Evolutionary conservation across 2,113 vertebrate species (phyloP).

Genomic region (Ciconia maguari): DNA sequence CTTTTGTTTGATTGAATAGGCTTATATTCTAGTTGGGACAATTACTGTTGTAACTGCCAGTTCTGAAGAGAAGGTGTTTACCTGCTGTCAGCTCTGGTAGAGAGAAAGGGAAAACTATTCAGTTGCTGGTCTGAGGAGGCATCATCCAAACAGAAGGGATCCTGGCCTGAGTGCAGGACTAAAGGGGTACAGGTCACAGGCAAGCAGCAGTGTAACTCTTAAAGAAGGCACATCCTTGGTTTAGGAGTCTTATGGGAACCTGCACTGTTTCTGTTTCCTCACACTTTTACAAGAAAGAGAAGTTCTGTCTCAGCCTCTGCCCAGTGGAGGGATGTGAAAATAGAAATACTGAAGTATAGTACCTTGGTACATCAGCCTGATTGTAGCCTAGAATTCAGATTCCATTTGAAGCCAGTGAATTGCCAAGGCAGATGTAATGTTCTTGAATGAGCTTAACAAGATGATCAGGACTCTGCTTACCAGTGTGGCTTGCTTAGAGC

Average conservation of each 20-base stretch:
- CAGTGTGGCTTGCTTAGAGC: slow-evolving; percentile 13
- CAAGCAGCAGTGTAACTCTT: background rate
- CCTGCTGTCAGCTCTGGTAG: background rate
- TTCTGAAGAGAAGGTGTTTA: background rate
- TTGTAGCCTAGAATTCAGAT: background rate
- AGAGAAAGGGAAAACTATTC: background rate
- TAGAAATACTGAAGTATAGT: background rate
- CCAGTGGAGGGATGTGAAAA: background rate
- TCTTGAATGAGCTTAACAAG: background rate
- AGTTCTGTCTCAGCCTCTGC: background rate
- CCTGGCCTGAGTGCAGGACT: background rate
- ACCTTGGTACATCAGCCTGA: background rate
- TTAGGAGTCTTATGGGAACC: background rate
- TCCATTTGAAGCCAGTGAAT: background rate
- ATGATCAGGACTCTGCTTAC: background rate
- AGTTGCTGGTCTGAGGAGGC: background rate
- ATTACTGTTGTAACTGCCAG: background rate
- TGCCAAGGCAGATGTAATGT: background rate
- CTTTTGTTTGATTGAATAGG: background rate
- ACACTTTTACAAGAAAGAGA: background rate
- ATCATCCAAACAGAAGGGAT: background rate
- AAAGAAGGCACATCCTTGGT: background rate
- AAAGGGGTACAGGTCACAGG: background rate
- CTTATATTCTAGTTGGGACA: background rate
- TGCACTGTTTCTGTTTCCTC: background rate